A percentile compares a stretch with the other conserved stretches of the same genome.
Conservation (phyloP, 2,113 vertebrate species). For the Plectropomus leopardus region DNA sequence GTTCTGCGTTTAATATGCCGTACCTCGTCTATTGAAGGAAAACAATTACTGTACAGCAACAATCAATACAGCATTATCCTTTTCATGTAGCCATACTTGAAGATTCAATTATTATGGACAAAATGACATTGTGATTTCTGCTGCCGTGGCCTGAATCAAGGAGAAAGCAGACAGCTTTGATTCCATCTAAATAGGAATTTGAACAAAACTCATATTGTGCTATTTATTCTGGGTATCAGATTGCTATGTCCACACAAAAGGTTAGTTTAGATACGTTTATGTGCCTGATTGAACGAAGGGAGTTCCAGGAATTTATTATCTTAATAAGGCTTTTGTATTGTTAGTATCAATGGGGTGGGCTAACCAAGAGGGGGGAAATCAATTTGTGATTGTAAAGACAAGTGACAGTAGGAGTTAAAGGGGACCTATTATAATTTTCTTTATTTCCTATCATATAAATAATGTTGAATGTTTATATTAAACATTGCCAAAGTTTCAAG, state of each 20-base stretch:
- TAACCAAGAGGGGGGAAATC: not conserved
- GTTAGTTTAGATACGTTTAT: not conserved
- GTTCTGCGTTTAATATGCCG: constrained; percentile 54
- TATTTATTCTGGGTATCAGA: constrained; percentile 8
- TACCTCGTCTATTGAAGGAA: constrained; percentile 45
- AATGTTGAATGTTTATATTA: too few species aligned
- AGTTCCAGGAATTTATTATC: not conserved
- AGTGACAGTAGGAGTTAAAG: not conserved
- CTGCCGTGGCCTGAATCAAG: constrained; percentile 24
- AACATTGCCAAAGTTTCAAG: too few species aligned
- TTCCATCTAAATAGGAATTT: constrained; percentile 28
- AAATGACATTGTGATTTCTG: constrained; percentile 48
- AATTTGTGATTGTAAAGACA: not conserved
- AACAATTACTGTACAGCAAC: constrained; percentile 59
- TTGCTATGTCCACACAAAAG: not conserved
- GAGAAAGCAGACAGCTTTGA: constrained; percentile 27
- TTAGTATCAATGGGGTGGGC: constrained; percentile 1
- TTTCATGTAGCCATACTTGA: constrained; percentile 72
- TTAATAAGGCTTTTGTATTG: constrained; percentile 4
- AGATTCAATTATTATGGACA: constrained; percentile 69
- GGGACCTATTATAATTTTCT: too few species aligned
- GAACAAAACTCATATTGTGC: not conserved
- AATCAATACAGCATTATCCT: constrained; percentile 69
- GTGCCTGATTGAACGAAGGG: constrained; percentile 21
- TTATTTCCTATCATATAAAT: too few species aligned